These are phyloP conservation scores for Drosophila maculinotata DNA, from an alignment of 2,888 invertebrate genomes.

Conservation along the genomic window DNA sequence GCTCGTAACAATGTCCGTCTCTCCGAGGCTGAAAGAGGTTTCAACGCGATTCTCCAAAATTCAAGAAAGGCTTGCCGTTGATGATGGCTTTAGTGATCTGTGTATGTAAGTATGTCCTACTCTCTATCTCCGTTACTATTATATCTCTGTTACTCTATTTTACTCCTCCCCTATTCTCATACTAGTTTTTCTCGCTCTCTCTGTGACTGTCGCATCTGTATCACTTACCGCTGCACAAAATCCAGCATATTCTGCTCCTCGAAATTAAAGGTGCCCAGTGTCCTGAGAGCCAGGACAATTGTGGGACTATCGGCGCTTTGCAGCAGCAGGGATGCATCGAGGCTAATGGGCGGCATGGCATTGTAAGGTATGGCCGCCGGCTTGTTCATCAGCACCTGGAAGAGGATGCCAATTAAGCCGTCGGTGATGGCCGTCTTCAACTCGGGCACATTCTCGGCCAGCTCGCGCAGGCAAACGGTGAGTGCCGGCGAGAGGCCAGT, in stretches of 20 bases:
- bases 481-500: constrained; percentile 96
- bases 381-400: constrained; percentile 95
- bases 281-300: constrained; percentile 95
- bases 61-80: too few relatives aligned
- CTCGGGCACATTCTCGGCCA: constrained; percentile 94
- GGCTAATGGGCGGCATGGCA: constrained; percentile 86
- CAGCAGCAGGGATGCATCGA: constrained; percentile 77
- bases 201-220: too few relatives aligned
- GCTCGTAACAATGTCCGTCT: too few relatives aligned
- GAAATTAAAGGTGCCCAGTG: constrained; percentile 95
- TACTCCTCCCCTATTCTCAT: too few relatives aligned
- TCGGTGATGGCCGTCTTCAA: constrained; percentile 96
- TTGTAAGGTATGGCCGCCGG: constrained; percentile 88
- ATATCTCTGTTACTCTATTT: too few relatives aligned
- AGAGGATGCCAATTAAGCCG: constrained; percentile 95
- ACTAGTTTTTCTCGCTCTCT: too few relatives aligned
- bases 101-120: too few relatives aligned
- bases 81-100: too few relatives aligned
- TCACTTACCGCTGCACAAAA: constrained; percentile 90
- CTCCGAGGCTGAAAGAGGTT: too few relatives aligned
- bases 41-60: too few relatives aligned
- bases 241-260: constrained; percentile 96
- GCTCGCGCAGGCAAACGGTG: constrained; percentile 95
- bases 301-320: constrained; percentile 90
- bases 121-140: too few relatives aligned